A percentile compares a stretch with the other conserved stretches of the same genome.
These are phyloP conservation scores for Drosophila helvetica DNA, from an alignment of 2,888 invertebrate genomes.

Conservation along the genomic window DNA sequence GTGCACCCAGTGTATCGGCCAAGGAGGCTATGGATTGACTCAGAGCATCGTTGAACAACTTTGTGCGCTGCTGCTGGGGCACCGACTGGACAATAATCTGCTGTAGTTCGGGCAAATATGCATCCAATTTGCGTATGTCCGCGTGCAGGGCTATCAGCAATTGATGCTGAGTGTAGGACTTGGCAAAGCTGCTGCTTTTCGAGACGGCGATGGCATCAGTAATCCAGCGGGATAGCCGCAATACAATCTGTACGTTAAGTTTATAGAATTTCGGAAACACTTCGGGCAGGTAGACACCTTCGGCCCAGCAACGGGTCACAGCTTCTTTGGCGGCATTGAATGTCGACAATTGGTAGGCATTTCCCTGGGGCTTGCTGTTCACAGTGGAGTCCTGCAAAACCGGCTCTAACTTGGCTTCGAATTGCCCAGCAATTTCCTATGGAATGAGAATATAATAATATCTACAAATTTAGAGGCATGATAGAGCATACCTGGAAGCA, in stretches of 20 bases:
- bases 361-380: constrained; percentile 12
- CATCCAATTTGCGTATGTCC: constrained; percentile 72
- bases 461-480: not conserved
- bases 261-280: constrained; percentile 94
- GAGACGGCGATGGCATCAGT: constrained; percentile 78
- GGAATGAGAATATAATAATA: not conserved
- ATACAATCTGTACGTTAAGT: constrained; percentile 91
- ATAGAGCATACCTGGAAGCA: constrained; percentile 89
- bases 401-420: constrained; percentile 78
- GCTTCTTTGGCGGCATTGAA: constrained; percentile 85
- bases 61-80: constrained; percentile 48
- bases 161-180: constrained; percentile 61
- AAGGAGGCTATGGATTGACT: constrained; percentile 73
- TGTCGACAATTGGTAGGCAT: constrained; percentile 68
- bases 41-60: constrained; percentile 64
- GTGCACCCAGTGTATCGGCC: constrained; percentile 55
- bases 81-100: constrained; percentile 87
- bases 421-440: constrained; percentile 90
- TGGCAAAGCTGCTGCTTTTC: constrained; percentile 47
- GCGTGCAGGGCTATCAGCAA: constrained; percentile 74
- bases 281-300: constrained; percentile 91
- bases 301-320: constrained; percentile 89
- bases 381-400: constrained; percentile 68
- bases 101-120: constrained; percentile 81
- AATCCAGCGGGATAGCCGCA: constrained; percentile 92